A percentile compares a stretch with the other conserved stretches of the same genome.
Evolutionary conservation across 2,888 invertebrate species (phyloP).

Genomic region (Hemithea aestivaria): DNA sequence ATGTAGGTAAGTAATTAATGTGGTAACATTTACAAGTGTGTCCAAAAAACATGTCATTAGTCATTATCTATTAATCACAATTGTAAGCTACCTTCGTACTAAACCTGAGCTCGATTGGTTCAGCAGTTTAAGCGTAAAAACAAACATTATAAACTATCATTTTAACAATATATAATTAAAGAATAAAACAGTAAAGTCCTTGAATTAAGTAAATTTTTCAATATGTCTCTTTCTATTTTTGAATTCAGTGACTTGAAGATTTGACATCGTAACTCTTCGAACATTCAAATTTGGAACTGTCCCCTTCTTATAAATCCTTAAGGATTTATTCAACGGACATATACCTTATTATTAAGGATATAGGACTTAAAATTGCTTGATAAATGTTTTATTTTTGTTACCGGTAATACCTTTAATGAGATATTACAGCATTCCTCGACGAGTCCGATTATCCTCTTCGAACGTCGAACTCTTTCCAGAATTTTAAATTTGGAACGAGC

Average conservation of each 20-base stretch:
- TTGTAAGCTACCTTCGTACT: too few species aligned
- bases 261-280: slow-evolving; percentile 68
- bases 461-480: slow-evolving; percentile 72
- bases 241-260: slow-evolving; percentile 59
- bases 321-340: slow-evolving; percentile 41
- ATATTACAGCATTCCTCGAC: slow-evolving; percentile 68
- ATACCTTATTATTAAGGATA: slow-evolving; percentile 33
- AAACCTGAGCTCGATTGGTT: too few species aligned
- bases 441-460: slow-evolving; percentile 66
- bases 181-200: too few species aligned
- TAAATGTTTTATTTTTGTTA: slow-evolving; percentile 38
- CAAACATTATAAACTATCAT: too few species aligned
- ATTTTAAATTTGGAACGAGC: slow-evolving; percentile 69
- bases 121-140: too few species aligned
- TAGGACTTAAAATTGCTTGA: slow-evolving; percentile 44
- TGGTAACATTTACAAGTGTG: too few species aligned
- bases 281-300: slow-evolving; percentile 66
- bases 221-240: too few species aligned
- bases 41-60: too few species aligned
- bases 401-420: slow-evolving; percentile 55
- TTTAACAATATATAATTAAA: too few species aligned
- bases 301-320: slow-evolving; percentile 31
- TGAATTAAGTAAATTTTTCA: too few species aligned
- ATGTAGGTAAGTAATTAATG: too few species aligned
- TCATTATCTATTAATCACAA: too few species aligned